These are phyloP conservation scores for Aphrophora alni DNA, from an alignment of 2,888 invertebrate species.

Conservation along the genomic window DNA sequence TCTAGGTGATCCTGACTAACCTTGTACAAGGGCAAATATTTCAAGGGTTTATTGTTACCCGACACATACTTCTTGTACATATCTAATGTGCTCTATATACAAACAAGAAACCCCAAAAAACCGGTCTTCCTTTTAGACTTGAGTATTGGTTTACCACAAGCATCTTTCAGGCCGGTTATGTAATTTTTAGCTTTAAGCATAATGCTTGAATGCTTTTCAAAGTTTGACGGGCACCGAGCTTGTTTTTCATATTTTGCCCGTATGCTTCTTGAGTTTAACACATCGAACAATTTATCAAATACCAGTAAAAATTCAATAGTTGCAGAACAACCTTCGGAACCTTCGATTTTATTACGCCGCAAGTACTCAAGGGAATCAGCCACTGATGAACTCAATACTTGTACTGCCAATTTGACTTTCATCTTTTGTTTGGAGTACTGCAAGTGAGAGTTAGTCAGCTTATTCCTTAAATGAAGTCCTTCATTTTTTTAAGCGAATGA, in stretches of 20 bases:
- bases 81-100: constrained; percentile 14
- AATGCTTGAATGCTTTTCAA: not conserved
- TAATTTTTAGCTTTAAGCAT: not conserved
- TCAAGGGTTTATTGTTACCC: not conserved
- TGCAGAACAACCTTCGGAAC: constrained; percentile 42
- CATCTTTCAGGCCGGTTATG: constrained; percentile 7
- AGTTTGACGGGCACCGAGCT: not conserved
- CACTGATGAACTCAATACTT: constrained; percentile 43
- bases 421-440: constrained; percentile 46
- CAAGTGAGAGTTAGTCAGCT: constrained; percentile 44
- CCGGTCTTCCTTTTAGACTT: constrained; percentile 19
- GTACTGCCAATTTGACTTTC: constrained; percentile 45
- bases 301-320: constrained; percentile 24
- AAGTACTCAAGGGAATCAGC: constrained; percentile 40
- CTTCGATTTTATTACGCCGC: constrained; percentile 25
- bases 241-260: not conserved
- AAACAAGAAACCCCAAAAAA: constrained; percentile 19
- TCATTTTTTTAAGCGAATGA: constrained; percentile 46
- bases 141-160: not conserved
- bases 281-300: constrained; percentile 17
- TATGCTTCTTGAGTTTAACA: constrained; percentile 9
- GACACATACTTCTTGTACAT: constrained; percentile 18
- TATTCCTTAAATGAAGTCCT: constrained; percentile 47
- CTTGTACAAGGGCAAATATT: constrained; percentile 18
- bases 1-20: constrained; percentile 25